Evolutionary conservation across 1,140 invertebrate genomes (phyloP).

Genomic region (Leptestheria dahalacensis): DNA sequence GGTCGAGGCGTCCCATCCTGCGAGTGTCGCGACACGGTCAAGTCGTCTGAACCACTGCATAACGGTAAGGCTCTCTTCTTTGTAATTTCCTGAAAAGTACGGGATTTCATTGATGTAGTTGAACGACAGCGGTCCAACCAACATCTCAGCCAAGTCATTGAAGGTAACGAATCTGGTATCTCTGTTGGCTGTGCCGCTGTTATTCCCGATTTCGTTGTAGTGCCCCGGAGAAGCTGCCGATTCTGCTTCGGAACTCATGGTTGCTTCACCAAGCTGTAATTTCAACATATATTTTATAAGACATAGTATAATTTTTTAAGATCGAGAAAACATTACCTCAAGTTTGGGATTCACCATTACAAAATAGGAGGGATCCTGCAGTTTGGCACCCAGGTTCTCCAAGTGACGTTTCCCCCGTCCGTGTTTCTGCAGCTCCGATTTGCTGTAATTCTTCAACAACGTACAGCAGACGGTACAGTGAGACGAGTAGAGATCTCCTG

Average conservation of each 20-base stretch:
- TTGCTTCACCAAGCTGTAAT: not conserved
- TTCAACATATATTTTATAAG: not conserved
- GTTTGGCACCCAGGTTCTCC: not conserved
- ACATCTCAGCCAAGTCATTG: not conserved
- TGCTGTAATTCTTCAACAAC: not conserved
- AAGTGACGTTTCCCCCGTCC: not conserved
- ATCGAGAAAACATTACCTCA: not conserved
- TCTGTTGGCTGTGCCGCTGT: not conserved
- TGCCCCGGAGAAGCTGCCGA: not conserved
- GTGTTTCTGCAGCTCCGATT: not conserved
- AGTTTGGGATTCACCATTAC: not conserved
- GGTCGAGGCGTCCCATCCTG: not conserved
- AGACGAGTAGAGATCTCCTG: not conserved
- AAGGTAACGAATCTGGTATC: not conserved
- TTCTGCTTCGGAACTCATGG: not conserved
- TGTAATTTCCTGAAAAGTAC: not conserved
- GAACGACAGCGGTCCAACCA: not conserved
- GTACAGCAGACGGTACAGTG: not conserved
- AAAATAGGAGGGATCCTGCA: not conserved
- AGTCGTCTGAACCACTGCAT: not conserved
- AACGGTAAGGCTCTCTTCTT: not conserved
- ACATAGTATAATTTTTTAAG: not conserved
- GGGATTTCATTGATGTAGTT: not conserved
- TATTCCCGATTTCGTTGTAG: not conserved
- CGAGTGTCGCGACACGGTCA: not conserved